These are phyloP conservation scores for Hirtodrosophila confusa DNA, from an alignment of 2,888 invertebrate genomes.

Conservation along the genomic window DNA sequence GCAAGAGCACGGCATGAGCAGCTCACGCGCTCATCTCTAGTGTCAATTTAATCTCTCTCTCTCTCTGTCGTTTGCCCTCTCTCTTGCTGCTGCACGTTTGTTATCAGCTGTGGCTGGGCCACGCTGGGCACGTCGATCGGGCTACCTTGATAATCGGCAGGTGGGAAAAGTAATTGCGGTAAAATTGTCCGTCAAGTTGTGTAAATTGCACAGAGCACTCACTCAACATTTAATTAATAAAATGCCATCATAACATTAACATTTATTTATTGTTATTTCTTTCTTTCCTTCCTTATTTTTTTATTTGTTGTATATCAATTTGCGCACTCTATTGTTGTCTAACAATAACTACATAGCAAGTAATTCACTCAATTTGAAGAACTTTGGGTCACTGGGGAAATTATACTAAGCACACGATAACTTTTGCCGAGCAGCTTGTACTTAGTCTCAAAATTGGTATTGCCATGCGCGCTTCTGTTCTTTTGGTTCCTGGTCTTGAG, in stretches of 20 bases:
- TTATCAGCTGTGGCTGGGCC: slow-evolving; percentile 42
- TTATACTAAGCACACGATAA: slow-evolving; percentile 46
- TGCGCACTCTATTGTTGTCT: slow-evolving; percentile 36
- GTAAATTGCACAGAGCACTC: slow-evolving; percentile 29
- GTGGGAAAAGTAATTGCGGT: slow-evolving; percentile 41
- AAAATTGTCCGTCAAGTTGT: slow-evolving; percentile 14
- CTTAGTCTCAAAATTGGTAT: slow-evolving; percentile 42
- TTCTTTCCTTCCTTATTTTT: background rate
- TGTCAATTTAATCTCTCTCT: background rate
- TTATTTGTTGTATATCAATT: slow-evolving; percentile 12
- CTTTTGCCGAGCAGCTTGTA: slow-evolving; percentile 3
- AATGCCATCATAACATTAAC: slow-evolving; percentile 19
- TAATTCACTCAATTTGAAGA: slow-evolving; percentile 56
- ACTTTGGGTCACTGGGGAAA: slow-evolving; percentile 60
- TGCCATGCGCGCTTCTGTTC: slow-evolving; percentile 43
- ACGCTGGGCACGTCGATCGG: slow-evolving; percentile 12
- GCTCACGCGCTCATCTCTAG: slow-evolving; percentile 24
- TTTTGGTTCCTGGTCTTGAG: slow-evolving; percentile 13
- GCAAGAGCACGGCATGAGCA: background rate
- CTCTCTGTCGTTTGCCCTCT: background rate
- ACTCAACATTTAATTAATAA: slow-evolving; percentile 40
- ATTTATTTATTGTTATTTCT: background rate
- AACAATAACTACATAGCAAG: slow-evolving; percentile 32
- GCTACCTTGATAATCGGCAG: slow-evolving; percentile 35
- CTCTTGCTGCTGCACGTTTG: slow-evolving; percentile 1